These are phyloP conservation scores for Cliona cf. orientalis DNA, from an alignment of 37 sponge, comb jelly and placozoan species.

Conservation along the genomic window DNA sequence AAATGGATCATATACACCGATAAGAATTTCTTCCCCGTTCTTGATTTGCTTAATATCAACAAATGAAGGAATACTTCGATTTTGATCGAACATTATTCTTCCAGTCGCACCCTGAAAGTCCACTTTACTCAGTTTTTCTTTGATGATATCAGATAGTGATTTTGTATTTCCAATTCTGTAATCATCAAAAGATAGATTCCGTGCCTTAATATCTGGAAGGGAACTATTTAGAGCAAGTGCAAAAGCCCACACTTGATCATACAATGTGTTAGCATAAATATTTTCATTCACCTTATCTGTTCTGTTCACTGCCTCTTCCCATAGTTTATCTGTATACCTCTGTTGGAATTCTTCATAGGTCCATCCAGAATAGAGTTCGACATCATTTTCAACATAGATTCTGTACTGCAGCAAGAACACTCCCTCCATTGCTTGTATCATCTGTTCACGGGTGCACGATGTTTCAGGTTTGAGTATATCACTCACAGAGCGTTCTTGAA, in stretches of 20 bases:
- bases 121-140: neutral
- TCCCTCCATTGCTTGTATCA: conserved; percentile 28
- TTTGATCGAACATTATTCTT: neutral
- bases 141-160: too few species aligned
- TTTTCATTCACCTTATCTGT: neutral
- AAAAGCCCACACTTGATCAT: conserved; percentile 61
- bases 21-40: neutral
- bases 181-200: too few species aligned
- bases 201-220: too few species aligned
- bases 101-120: conserved; percentile 30
- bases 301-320: neutral
- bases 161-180: too few species aligned
- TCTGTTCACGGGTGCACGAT: conserved; percentile 6
- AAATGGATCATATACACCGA: conserved; percentile 16
- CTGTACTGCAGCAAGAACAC: conserved; percentile 12
- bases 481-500: conserved; percentile 2
- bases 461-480: neutral
- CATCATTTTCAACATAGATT: neutral
- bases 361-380: neutral
- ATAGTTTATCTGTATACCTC: conserved; percentile 24
- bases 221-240: conserved; percentile 52
- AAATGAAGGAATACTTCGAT: neutral
- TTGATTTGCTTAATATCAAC: conserved; percentile 21
- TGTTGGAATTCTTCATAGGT: conserved; percentile 34
- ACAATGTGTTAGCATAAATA: conserved; percentile 22